phyloP scores from a whole-genome alignment of 2,113 vertebrate species.

The Sphyrna mokarran region DNA sequence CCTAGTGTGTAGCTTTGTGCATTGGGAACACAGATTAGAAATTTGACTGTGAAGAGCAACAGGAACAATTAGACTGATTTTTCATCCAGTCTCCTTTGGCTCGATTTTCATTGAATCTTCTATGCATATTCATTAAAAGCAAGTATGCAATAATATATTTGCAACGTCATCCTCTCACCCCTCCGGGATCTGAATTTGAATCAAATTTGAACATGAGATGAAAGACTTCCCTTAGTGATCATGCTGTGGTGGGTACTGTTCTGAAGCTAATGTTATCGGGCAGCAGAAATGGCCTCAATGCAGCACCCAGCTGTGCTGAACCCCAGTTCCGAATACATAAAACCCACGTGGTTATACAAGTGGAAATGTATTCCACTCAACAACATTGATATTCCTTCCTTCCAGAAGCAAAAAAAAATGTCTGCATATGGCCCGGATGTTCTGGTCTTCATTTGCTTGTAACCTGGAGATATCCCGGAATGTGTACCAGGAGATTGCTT shows the following conservation, averaged over 20 bases:
- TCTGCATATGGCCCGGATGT: not conserved
- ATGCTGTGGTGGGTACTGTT: not conserved
- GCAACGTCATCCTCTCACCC: not conserved
- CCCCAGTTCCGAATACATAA: not conserved
- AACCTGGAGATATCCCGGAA: no score
- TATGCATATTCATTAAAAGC: not conserved
- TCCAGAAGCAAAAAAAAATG: not conserved
- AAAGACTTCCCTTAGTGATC: not conserved
- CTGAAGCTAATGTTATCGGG: not conserved
- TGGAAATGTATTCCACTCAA: not conserved
- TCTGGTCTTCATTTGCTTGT: no score
- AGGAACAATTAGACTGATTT: not conserved
- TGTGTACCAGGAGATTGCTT: no score
- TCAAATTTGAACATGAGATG: not conserved
- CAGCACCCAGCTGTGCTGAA: not conserved
- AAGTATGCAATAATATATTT: not conserved
- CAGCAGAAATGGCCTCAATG: not conserved
- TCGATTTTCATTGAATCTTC: not conserved
- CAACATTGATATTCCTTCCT: not conserved
- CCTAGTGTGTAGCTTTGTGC: not conserved
- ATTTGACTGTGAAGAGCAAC: not conserved
- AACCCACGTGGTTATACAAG: not conserved
- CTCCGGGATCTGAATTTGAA: not conserved
- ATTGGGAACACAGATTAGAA: not conserved
- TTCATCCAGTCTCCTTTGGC: not conserved